These are phyloP conservation scores for Chrysomallon squamiferum DNA, from an alignment of 1,140 invertebrate genomes.

Conservation along the genomic window DNA sequence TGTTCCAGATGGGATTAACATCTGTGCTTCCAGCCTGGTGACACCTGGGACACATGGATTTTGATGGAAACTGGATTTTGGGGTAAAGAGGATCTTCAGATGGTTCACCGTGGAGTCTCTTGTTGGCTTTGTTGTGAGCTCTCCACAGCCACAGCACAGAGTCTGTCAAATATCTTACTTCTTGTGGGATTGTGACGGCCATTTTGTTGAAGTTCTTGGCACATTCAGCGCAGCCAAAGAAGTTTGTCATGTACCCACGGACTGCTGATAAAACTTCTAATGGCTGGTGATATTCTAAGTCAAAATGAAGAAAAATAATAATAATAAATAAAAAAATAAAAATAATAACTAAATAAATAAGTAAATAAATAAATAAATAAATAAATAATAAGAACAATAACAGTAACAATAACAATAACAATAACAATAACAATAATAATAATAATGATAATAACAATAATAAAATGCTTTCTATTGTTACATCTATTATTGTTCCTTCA, in stretches of 20 bases:
- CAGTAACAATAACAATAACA: too few species aligned
- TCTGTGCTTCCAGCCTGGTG: conserved; percentile 50
- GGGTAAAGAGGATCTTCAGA: conserved; percentile 91
- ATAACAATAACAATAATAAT: too few species aligned
- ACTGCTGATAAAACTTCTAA: conserved; percentile 78
- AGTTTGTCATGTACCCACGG: conserved; percentile 87
- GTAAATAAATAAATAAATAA: too few species aligned
- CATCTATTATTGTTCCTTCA: too few species aligned
- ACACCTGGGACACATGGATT: conserved; percentile 75
- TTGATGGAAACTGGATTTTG: conserved; percentile 89
- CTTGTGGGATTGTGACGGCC: conserved; percentile 72
- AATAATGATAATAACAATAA: too few species aligned
- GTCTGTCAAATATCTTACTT: conserved; percentile 75
- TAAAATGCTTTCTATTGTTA: too few species aligned
- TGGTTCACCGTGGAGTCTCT: conserved; percentile 80
- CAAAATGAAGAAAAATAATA: too few species aligned
- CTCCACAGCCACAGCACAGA: conserved; percentile 93
- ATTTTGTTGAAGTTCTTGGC: conserved; percentile 79
- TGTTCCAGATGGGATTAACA: conserved; percentile 71
- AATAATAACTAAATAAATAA: too few species aligned
- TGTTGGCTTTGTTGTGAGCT: conserved; percentile 88
- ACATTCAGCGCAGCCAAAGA: conserved; percentile 94
- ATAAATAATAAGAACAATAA: too few species aligned
- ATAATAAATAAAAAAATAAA: too few species aligned
- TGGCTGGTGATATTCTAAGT: too few species aligned